These are phyloP conservation scores for Anseranas semipalmata DNA, from an alignment of 2,113 vertebrate species.

Conservation along the genomic window DNA sequence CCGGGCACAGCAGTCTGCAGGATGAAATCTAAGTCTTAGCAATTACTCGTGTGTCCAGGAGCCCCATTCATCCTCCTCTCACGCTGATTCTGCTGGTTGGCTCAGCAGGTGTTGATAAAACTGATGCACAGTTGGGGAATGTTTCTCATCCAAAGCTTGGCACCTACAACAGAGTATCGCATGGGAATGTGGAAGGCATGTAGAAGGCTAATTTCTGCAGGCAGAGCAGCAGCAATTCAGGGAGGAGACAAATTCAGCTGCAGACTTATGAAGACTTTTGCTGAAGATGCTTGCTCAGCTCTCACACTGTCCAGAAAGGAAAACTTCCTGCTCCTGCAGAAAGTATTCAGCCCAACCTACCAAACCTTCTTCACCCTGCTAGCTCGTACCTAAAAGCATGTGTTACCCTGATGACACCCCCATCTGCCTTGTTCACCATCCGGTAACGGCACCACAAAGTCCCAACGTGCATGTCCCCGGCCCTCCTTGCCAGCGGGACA, in stretches of 20 bases:
- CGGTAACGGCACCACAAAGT: fast-evolving
- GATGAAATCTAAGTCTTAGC: background rate
- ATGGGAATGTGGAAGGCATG: background rate
- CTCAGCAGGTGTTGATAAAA: background rate
- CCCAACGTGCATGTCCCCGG: fast-evolving
- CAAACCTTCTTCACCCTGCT: background rate
- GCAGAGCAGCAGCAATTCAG: background rate
- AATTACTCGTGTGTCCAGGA: background rate
- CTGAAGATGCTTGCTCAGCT: background rate
- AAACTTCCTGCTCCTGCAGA: background rate
- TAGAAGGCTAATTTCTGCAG: background rate
- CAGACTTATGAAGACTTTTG: background rate
- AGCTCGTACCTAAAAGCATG: fast-evolving
- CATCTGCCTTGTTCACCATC: background rate
- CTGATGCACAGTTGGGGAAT: background rate
- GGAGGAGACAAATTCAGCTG: background rate
- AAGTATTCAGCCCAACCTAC: background rate
- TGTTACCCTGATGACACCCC: background rate
- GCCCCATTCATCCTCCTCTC: background rate
- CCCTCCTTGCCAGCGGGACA: background rate
- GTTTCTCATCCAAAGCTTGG: background rate
- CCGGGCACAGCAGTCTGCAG: background rate
- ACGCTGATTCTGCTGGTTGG: background rate
- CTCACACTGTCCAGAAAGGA: background rate
- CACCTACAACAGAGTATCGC: background rate